Percentiles rank a stretch among this genome's conserved stretches.
Evolutionary conservation across 2,797 vertebrate genomes (phyloP).

Genomic region (Simalia tracyae): DNA sequence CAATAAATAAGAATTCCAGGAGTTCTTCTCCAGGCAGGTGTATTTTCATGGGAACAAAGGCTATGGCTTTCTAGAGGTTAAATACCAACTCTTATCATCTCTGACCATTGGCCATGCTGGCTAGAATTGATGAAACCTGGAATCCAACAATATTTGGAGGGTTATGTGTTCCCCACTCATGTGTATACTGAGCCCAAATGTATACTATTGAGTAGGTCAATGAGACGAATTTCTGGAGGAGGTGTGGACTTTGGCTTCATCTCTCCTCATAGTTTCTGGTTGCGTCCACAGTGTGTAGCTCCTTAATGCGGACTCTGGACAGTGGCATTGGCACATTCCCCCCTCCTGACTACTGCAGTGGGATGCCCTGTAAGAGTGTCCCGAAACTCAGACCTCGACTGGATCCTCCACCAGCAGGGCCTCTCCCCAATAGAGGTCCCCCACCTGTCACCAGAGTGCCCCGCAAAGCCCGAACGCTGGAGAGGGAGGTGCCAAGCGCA

Average conservation of each 20-base stretch:
- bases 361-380: slow-evolving; percentile 82
- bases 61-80: rapidly evolving
- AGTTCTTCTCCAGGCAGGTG: background rate
- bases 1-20: background rate
- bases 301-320: slow-evolving; percentile 92
- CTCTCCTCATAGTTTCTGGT: rapidly evolving
- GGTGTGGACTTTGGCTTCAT: background rate
- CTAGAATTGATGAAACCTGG: background rate
- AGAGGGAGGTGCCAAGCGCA: slow-evolving; percentile 84
- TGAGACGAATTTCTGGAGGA: background rate
- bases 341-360: slow-evolving; percentile 86
- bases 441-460: slow-evolving; percentile 77
- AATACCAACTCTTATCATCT: background rate
- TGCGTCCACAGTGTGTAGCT: slow-evolving; percentile 81
- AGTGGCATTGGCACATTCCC: slow-evolving; percentile 97
- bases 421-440: slow-evolving; percentile 69
- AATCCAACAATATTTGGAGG: background rate
- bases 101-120: background rate
- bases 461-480: slow-evolving; percentile 89
- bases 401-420: slow-evolving; percentile 68
- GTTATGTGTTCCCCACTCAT: background rate
- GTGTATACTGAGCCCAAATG: too few species aligned
- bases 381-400: slow-evolving; percentile 82
- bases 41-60: background rate
- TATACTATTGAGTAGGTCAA: background rate